Evolutionary conservation across 2,888 invertebrate species (phyloP).

Genomic region (Calameuta filiformis): DNA sequence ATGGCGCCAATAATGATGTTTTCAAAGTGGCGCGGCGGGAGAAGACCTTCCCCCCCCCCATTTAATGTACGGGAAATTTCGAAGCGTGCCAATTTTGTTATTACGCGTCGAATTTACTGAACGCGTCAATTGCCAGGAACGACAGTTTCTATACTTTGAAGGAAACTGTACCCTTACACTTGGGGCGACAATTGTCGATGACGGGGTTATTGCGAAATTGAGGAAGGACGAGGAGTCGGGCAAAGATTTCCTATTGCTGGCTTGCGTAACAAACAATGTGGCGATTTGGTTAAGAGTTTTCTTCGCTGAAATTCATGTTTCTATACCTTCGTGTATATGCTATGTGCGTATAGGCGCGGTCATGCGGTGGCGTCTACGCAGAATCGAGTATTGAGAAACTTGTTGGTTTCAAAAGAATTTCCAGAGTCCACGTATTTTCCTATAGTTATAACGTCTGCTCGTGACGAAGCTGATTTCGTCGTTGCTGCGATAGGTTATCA

Average conservation of each 20-base stretch:
- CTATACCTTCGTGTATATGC: too few species aligned
- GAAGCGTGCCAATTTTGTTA: neutral
- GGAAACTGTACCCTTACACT: neutral
- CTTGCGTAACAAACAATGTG: neutral
- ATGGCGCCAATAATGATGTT: neutral
- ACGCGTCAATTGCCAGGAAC: too few species aligned
- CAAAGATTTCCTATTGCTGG: neutral
- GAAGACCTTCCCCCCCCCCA: neutral
- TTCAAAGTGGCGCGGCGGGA: neutral
- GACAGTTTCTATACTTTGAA: too few species aligned
- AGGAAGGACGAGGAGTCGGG: neutral
- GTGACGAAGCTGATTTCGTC: neutral
- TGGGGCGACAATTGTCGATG: neutral
- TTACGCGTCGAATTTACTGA: neutral
- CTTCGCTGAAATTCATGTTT: neutral
- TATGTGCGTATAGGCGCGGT: neutral
- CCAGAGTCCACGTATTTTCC: neutral
- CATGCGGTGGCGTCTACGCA: neutral
- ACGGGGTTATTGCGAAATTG: neutral
- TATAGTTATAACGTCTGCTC: neutral
- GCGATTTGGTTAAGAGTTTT: neutral
- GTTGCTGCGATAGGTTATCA: neutral
- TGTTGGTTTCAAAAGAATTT: neutral
- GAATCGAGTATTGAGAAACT: neutral
- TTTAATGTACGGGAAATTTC: neutral